Percentiles rank a stretch among this genome's conserved stretches.
These are phyloP conservation scores for Amphiduros pacificus DNA, from an alignment of 2,888 invertebrate genomes.

Conservation along the genomic window DNA sequence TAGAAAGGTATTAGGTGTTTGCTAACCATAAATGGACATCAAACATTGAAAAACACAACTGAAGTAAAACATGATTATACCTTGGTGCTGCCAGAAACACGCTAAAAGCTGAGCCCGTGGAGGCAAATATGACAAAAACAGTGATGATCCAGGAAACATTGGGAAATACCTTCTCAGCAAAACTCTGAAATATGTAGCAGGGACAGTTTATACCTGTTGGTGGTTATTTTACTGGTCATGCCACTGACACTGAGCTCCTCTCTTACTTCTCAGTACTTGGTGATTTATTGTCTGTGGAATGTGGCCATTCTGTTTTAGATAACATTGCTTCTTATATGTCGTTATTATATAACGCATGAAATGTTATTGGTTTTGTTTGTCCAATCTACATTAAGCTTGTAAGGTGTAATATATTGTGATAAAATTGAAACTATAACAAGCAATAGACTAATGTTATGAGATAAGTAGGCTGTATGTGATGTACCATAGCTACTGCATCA, in stretches of 20 bases:
- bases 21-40: background rate
- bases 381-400: background rate
- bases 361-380: background rate
- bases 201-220: no score
- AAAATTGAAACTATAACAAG: background rate
- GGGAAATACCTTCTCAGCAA: background rate
- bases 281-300: no score
- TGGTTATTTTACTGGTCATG: no score
- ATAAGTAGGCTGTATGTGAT: no score
- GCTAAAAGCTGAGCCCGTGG: slow-evolving; percentile 3
- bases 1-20: background rate
- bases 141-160: slow-evolving; percentile 3
- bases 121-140: slow-evolving; percentile 3
- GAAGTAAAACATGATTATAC: background rate
- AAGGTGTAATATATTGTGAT: background rate
- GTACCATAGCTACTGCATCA: slow-evolving; percentile 10
- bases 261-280: no score
- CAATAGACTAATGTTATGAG: no score
- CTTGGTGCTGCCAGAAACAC: slow-evolving; percentile 4
- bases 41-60: background rate
- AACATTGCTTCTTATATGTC: no score
- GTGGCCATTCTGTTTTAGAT: no score
- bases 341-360: background rate
- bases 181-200: slow-evolving; percentile 8
- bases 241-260: no score